Base-by-base conservation (phyloP, 2,797 vertebrate genomes). In the Acanthurus lineatus region DNA sequence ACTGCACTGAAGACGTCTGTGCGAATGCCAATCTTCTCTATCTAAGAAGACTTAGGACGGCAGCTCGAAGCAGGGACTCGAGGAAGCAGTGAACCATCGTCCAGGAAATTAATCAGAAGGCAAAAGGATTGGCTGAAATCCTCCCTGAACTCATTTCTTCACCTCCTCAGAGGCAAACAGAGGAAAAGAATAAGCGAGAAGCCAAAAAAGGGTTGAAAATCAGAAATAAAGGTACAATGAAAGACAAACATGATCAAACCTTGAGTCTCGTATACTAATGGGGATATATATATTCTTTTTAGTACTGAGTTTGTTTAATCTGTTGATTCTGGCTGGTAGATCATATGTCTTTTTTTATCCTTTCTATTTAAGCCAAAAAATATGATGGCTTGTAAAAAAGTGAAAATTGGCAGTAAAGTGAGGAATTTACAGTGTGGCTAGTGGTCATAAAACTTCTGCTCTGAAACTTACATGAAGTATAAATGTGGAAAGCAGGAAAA, bases 121-220 rank as follows among this genome's bases (percentile, higher is more conserved):
- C 66, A 79, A 72, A 73, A 32, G 65, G 86, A 88, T 77, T 82
- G 82, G 73, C 73, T 84, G 69, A 83, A 89, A 88, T 72, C 83
- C 75, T 83, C 57, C 25, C 32, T 85, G 86, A 83, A 89, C 89
- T 85, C 78, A 76, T 87, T 89, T 58, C 64, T 65, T 82, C 62
- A 76, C 73, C 51, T 83, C 58, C 65, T 64, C 69, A 72, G 72
- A 76, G 69, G 84, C 35, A 64, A 69, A 84, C 3, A 8, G 52
- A 77, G 47, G n/a, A 32, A 48, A 57, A 38, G 68, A 77, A 63
- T 54, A 49, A 14, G 25, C 28, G n/a, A 63, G 22, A 60, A 65
- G 67, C 32, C 11, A 76, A 67, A 70, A 70, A 69, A 78, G 56
- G 32, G 68, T 54, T 54, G 45, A 85, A 83, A 77, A 19, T 75